phyloP scores from a whole-genome alignment of 2,113 vertebrate species.

The Cepphus grylle region DNA sequence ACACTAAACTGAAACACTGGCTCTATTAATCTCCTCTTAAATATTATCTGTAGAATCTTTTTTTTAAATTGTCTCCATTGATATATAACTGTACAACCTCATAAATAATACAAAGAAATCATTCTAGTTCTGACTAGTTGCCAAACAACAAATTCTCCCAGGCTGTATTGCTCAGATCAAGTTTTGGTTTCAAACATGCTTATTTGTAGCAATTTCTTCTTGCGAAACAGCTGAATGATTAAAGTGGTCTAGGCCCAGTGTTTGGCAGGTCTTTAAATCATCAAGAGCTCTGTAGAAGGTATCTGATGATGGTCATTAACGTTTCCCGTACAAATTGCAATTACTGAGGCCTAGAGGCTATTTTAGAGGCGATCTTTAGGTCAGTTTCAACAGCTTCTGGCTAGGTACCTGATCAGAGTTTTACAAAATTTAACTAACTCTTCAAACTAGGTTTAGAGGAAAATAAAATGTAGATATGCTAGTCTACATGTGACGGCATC shows the following conservation, averaged over 20 bases:
- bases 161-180: not conserved
- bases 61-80: not conserved
- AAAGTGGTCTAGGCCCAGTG: not conserved
- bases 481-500: not conserved
- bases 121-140: not conserved
- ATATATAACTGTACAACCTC: not conserved
- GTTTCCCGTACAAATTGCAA: conserved; percentile 31
- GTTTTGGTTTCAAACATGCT: not conserved
- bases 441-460: not conserved
- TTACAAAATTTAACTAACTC: not conserved
- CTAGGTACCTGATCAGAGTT: not conserved
- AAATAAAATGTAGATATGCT: not conserved
- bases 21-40: not conserved
- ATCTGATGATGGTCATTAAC: conserved; percentile 1
- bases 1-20: not conserved
- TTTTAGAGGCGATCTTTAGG: conserved; percentile 26
- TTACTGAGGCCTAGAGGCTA: not conserved
- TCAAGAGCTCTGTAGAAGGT: not conserved
- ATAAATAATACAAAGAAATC: conserved; percentile 10
- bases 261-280: conserved; percentile 35
- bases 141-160: not conserved
- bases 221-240: conserved; percentile 14
- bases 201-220: conserved; percentile 10
- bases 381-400: not conserved
- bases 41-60: not conserved